Percentiles rank a stretch among this genome's conserved stretches.
Evolutionary conservation across 2,113 vertebrate genomes (phyloP).

Genomic region (Phrynosoma platyrhinos): DNA sequence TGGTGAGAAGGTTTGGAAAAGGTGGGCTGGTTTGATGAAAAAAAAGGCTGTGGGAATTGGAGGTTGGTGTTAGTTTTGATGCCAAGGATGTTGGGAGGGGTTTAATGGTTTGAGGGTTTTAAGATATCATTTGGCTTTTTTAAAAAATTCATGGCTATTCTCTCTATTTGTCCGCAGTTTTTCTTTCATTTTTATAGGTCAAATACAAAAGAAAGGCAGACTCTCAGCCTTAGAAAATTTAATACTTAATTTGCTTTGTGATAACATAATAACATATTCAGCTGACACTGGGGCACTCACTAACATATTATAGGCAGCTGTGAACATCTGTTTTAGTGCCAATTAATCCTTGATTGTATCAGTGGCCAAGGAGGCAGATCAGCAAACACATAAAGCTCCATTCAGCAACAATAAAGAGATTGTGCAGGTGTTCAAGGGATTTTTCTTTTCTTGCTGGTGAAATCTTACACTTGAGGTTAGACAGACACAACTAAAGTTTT

Average conservation of each 20-base stretch:
- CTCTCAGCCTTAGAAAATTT: constrained; percentile 54
- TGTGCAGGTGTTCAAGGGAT: constrained; percentile 67
- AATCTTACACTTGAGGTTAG: constrained; percentile 54
- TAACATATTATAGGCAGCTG: constrained; percentile 80
- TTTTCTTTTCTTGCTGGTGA: constrained; percentile 38
- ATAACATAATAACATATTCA: constrained; percentile 71
- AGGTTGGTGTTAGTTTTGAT: no score
- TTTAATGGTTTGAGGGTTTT: no score
- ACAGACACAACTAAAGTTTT: constrained; percentile 3
- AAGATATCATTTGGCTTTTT: no score
- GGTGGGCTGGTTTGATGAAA: no score
- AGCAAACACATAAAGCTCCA: constrained; percentile 58
- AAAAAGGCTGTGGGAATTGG: no score
- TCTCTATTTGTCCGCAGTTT: constrained; percentile 60
- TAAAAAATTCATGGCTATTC: constrained; percentile 35
- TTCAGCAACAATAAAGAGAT: constrained; percentile 53
- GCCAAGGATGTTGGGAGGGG: no score
- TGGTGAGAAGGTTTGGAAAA: no score
- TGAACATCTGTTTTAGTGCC: constrained; percentile 74
- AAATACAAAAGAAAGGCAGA: constrained; percentile 49
- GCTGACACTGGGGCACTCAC: constrained; percentile 65
- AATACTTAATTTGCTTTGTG: constrained; percentile 64
- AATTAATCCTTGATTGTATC: constrained; percentile 69
- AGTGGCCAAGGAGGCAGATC: constrained; percentile 56
- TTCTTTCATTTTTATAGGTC: constrained; percentile 67